Base-by-base conservation (phyloP, 2,888 invertebrate species). In the Ctenicera cuprea region DNA sequence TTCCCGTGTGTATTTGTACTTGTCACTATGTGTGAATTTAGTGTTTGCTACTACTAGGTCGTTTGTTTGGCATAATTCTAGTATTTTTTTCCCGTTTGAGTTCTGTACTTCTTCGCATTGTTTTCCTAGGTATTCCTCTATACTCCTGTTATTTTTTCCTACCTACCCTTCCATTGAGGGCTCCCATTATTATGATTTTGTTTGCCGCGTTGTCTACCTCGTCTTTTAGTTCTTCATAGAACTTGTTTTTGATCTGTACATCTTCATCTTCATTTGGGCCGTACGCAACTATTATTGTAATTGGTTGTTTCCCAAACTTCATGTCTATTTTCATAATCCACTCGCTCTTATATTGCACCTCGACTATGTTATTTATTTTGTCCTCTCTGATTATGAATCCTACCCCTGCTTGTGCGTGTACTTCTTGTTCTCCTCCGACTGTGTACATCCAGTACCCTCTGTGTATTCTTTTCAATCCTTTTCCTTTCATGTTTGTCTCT, bases 381-480 rank as follows among this genome's bases (percentile, higher is more conserved):
- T 48, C 48, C 20, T 48, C 20, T 4, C 48, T 48, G 48, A 48
- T 20, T 48, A 48, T 7, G 16, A 48, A 48, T 48, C 48, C 48
- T 20, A 48, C 48, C 9, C 11, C 20, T 20, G 48, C 48, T 18
- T 48, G 48, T 48, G 48, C 9, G 3, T 48, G 48, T 16, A 48
- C 8, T 48, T 48, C 18, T 3, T 48, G 48, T 48, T 48, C 48
- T 48, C 18, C 48, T 9, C 48, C 20, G 8, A 48, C 48, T 18
- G 48, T 48, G 20, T 48, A 48, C 48, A 48, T 48, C 20, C 9
- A 48, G 20, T 48, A 48, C 48, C 18, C 20, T 48, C 48, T 48
- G 48, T 48, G 48, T 48, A 20, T 48, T 48, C n/a, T 18, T 48
- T 48, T 48, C 20, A 48, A 20, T 18, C 16, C 9, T 48, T 20